Conservation (phyloP, 2,797 vertebrate genomes). For the Cirrhinus molitorella region DNA sequence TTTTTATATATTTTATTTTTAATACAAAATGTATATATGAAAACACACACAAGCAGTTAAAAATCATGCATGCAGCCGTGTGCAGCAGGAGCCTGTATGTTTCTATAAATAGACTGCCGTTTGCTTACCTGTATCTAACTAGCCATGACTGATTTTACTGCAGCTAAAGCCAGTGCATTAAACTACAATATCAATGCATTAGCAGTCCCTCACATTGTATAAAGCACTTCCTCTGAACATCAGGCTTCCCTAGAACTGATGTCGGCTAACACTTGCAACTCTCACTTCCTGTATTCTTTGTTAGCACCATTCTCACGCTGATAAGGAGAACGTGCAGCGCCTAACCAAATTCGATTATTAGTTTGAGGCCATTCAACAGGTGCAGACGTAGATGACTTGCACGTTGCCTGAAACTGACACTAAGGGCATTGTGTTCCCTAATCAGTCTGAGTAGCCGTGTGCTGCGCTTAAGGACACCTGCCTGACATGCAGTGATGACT, state of each 20-base stretch:
- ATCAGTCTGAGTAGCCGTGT: conserved; percentile 43
- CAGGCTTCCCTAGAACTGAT: neutral
- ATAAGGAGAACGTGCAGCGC: neutral
- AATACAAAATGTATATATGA: neutral
- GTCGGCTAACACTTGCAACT: neutral
- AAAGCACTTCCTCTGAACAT: neutral
- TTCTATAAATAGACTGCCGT: neutral
- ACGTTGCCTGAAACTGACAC: conserved; percentile 27
- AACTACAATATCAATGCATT: conserved; percentile 28
- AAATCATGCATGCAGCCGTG: neutral
- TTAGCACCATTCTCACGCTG: conserved; percentile 1
- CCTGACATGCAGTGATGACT: conserved; percentile 28
- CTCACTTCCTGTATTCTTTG: conserved; percentile 15
- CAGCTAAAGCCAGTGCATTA: conserved; percentile 9
- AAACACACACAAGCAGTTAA: neutral
- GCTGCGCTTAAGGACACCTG: conserved; percentile 40
- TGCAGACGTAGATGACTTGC: neutral
- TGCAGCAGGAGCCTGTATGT: neutral
- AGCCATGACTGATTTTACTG: neutral
- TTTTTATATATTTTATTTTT: neutral
- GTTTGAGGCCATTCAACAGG: neutral
- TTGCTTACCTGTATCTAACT: conserved; percentile 4
- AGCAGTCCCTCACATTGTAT: neutral
- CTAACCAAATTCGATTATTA: neutral
- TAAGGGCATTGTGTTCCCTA: conserved; percentile 42